Evolutionary conservation across 37 sponge, comb jelly and placozoan species (phyloP), one percentile per base, ranked within the genome.

Genomic region (Geodia barretti): DNA sequence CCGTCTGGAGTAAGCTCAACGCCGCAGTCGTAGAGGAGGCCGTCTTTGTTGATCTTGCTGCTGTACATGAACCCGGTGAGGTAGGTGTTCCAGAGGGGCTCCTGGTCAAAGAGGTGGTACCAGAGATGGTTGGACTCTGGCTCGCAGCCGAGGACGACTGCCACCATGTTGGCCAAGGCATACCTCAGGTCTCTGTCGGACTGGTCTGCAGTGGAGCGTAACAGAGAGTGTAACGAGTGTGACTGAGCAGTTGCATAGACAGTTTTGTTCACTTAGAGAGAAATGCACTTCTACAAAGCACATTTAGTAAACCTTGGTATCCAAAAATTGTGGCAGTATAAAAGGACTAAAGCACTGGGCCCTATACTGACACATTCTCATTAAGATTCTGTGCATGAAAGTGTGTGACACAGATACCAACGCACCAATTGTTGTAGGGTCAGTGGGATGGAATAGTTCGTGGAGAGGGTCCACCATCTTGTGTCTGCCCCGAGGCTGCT

Each of bases 1-100:
- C 97, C 97, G 20, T 96, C 96, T 24, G 82, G 83, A 32, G 87
- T 83, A 59, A 96, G 79, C 73, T 94, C 94, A 19, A 89, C 84
- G 24, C 88, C 88, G 75, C 91, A 90, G 85, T 94, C 91, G 68
- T 84, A 87, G 38, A 79, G 65, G 5, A 87, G 62, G 66, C 88
- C 91, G 4, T 81, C 87, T 1, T 25, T 69, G 37, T 67, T 74
- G 62, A 93, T 90, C 24, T 86, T 90, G 58, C 47, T 40, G 58
- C 80, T 39, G 73, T 92, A 92, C 95, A 95, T 88, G 68, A 80
- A 88, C 20, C 95, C 92, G 60, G 92, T 75, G 72, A 96, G 59
- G 82, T 75, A 93, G 19, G 97, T 88, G 58, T 58, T 78, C 33
- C 9, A 40, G 38, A 96, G 88, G 65, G 74, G 25, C 24, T 84